Conservation (phyloP, 2,888 invertebrate species). For the Eupithecia subumbrata region DNA sequence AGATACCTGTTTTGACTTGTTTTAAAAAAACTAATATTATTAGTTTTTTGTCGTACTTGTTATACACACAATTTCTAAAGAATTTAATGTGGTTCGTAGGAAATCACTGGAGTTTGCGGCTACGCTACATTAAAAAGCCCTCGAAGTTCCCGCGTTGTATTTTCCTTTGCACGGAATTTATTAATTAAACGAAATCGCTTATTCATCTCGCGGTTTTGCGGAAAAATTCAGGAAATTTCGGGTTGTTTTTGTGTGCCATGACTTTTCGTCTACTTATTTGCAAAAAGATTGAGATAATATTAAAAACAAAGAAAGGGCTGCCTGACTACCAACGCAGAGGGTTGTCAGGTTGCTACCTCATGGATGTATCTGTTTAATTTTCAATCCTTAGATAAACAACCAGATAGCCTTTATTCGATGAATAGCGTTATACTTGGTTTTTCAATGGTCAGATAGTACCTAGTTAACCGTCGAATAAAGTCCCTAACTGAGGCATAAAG, state of each 20-base stretch:
- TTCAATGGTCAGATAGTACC: too few relatives aligned
- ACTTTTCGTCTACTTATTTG: neutral
- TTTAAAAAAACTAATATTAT: too few relatives aligned
- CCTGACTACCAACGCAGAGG: too few relatives aligned
- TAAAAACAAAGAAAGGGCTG: neutral
- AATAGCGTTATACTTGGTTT: too few relatives aligned
- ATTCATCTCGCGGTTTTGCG: conserved; percentile 33
- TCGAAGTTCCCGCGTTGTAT: conserved; percentile 37
- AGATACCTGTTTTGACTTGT: too few relatives aligned
- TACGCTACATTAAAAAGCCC: conserved; percentile 38
- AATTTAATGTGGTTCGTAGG: neutral
- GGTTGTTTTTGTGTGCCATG: conserved; percentile 12
- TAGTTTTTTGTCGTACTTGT: too few relatives aligned
- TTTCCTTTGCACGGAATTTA: conserved; percentile 34
- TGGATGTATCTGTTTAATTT: too few relatives aligned
- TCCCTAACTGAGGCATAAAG: too few relatives aligned
- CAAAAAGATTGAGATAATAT: neutral
- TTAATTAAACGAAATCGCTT: conserved; percentile 45
- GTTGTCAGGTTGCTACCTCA: too few relatives aligned
- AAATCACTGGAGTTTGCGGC: conserved; percentile 17
- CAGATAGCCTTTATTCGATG: too few relatives aligned
- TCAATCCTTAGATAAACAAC: too few relatives aligned
- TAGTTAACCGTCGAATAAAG: too few relatives aligned
- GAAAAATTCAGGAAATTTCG: conserved; percentile 23
- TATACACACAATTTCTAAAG: neutral